phyloP scores from a whole-genome alignment of 2,888 invertebrate genomes.

The Synergus itoensis region DNA sequence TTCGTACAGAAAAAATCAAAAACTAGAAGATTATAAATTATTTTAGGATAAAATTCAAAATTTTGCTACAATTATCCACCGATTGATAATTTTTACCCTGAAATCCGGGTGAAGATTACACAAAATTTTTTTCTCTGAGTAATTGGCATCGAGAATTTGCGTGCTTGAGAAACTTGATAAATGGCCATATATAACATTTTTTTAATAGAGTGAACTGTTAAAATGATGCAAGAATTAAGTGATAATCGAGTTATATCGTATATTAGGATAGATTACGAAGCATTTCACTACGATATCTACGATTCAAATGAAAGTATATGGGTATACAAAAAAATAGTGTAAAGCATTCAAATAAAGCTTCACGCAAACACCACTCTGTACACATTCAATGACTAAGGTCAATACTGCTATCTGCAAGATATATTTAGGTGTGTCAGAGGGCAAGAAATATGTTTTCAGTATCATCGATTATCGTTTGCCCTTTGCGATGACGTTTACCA shows the following conservation, averaged over 20 bases:
- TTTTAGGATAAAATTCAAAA: no score
- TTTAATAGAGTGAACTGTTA: constrained; percentile 11
- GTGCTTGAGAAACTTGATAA: not conserved
- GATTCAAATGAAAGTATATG: not conserved
- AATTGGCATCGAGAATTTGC: not conserved
- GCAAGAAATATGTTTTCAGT: constrained; percentile 48
- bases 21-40: no score
- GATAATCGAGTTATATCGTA: constrained; percentile 38
- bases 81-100: no score
- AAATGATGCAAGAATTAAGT: constrained; percentile 44
- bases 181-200: not conserved
- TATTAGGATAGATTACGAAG: constrained; percentile 42
- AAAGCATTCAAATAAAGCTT: constrained; percentile 34
- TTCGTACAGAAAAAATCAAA: no score
- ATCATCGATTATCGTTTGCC: constrained; percentile 45
- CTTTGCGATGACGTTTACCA: constrained; percentile 40
- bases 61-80: no score
- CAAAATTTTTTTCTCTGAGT: not conserved
- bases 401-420: constrained; percentile 53
- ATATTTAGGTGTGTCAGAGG: constrained; percentile 56
- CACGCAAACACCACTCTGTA: constrained; percentile 21
- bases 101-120: no score
- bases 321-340: not conserved
- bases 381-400: constrained; percentile 52
- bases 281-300: constrained; percentile 37